Evolutionary conservation across 2,113 vertebrate species (phyloP).

Genomic region (Rynchops niger): DNA sequence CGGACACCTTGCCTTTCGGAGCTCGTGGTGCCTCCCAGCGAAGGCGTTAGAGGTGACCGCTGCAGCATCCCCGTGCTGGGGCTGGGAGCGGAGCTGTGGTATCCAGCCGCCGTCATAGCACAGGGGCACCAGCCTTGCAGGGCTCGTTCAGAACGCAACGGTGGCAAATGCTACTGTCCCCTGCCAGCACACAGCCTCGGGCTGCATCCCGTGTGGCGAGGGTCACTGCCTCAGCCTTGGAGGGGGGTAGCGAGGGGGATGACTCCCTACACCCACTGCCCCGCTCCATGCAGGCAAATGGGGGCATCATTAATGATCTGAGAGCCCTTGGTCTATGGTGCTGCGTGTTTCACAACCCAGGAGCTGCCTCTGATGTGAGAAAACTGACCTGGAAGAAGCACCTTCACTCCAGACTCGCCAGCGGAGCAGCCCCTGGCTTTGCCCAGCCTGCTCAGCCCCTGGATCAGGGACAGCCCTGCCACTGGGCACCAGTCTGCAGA

Average conservation of each 20-base stretch:
- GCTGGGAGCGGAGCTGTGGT: neutral
- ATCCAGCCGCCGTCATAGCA: fast-evolving
- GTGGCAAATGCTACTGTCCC: neutral
- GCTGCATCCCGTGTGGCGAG: fast-evolving
- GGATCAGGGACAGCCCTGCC: neutral
- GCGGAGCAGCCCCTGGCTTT: neutral
- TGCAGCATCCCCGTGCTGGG: neutral
- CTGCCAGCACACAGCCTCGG: neutral
- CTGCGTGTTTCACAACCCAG: fast-evolving
- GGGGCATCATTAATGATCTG: fast-evolving
- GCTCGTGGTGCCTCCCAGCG: neutral
- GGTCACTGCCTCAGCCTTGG: fast-evolving
- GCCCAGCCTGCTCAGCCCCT: neutral
- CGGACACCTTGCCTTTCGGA: constrained; percentile 34
- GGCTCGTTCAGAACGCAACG: fast-evolving
- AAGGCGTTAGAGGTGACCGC: neutral
- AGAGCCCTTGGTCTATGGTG: neutral
- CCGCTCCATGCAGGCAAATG: fast-evolving
- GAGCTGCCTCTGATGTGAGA: neutral
- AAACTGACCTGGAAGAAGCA: neutral
- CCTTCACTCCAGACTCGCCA: neutral
- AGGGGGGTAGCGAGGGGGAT: fast-evolving
- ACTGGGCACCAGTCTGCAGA: neutral
- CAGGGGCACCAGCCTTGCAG: neutral
- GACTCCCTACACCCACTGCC: neutral